These are phyloP conservation scores for Morinoia aosen DNA, from an alignment of 2,888 invertebrate species.

Conservation along the genomic window DNA sequence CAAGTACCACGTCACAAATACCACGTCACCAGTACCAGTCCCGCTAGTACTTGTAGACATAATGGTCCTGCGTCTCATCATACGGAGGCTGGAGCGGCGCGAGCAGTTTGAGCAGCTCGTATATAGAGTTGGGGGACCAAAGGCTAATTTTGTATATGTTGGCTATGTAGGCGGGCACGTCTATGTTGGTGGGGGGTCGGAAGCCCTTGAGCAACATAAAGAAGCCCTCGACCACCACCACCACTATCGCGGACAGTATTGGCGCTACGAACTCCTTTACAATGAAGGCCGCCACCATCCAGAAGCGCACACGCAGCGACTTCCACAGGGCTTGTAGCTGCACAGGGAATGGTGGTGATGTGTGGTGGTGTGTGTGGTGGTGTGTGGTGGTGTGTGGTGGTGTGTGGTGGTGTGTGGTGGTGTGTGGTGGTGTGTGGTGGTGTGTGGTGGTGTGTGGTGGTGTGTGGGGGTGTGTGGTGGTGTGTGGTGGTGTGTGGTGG, in stretches of 20 bases:
- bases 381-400: background rate
- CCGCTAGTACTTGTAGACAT: background rate
- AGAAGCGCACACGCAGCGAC: background rate
- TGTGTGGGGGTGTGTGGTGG: too few species aligned
- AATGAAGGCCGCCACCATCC: conserved; percentile 13
- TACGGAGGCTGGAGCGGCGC: background rate
- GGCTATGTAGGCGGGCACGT: background rate
- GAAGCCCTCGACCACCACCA: background rate
- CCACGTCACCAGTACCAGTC: too few species aligned
- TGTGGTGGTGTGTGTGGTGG: too few species aligned
- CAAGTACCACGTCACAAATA: too few species aligned
- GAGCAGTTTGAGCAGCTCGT: background rate
- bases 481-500: too few species aligned
- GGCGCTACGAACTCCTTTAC: background rate
- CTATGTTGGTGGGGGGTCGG: background rate
- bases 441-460: too few species aligned
- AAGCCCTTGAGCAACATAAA: background rate
- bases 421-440: too few species aligned
- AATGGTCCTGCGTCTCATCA: background rate
- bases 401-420: background rate
- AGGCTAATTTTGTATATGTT: background rate
- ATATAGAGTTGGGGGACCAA: background rate
- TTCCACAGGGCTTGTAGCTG: background rate
- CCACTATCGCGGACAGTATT: background rate
- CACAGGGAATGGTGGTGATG: background rate